These are phyloP conservation scores for Trachemys scripta DNA, from an alignment of 2,113 vertebrate species.

Conservation along the genomic window DNA sequence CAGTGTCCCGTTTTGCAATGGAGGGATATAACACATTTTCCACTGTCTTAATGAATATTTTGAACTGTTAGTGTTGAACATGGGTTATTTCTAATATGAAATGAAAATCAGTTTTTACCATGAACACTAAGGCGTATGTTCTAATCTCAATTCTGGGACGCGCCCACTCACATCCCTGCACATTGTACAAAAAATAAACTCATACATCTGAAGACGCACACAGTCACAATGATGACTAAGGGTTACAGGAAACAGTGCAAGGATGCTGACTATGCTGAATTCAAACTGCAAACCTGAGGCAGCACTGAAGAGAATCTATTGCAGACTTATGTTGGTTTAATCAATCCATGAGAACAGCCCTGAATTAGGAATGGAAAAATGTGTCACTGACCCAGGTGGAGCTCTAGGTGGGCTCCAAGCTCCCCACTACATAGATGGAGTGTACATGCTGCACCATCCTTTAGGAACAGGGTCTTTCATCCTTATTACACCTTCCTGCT, in stretches of 20 bases:
- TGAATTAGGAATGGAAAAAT: background rate
- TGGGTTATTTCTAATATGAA: constrained; percentile 15
- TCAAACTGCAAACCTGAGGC: background rate
- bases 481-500: background rate
- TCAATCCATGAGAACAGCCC: background rate
- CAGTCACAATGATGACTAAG: background rate
- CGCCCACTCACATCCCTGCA: background rate
- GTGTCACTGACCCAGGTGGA: background rate
- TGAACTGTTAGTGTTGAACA: background rate
- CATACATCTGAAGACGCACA: background rate
- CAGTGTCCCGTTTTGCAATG: background rate
- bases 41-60: constrained; percentile 1
- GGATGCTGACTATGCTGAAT: constrained; percentile 17
- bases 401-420: background rate
- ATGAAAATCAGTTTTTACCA: constrained; percentile 37
- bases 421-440: background rate
- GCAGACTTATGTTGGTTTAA: background rate
- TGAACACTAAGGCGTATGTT: constrained; percentile 30
- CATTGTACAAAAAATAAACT: background rate
- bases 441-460: background rate
- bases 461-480: background rate
- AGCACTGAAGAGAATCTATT: background rate
- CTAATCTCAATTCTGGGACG: background rate
- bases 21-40: background rate
- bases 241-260: constrained; percentile 19